These are phyloP conservation scores for Pelecanus crispus DNA, from an alignment of 2,113 vertebrate genomes.

Conservation along the genomic window DNA sequence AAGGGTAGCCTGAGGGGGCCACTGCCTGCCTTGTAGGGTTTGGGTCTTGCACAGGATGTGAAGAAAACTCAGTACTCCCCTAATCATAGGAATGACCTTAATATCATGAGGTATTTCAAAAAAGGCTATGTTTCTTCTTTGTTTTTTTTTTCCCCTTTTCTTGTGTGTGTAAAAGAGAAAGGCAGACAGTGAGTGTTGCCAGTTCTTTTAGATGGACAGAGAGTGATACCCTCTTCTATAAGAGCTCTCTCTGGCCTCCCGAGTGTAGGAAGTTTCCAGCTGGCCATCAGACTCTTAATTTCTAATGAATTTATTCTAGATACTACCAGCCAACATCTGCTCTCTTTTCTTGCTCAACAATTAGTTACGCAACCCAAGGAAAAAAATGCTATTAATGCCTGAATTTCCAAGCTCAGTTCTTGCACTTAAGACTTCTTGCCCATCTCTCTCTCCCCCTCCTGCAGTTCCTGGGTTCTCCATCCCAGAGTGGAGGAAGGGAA, in stretches of 20 bases:
- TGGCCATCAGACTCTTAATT: background rate
- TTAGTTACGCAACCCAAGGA: background rate
- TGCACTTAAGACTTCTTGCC: background rate
- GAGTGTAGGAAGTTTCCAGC: background rate
- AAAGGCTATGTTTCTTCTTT: background rate
- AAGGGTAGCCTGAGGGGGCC: background rate
- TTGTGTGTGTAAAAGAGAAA: background rate
- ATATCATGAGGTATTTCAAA: background rate
- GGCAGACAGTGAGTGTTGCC: background rate
- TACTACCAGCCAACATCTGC: background rate
- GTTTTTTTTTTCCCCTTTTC: too few relatives aligned
- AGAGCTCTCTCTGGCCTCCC: background rate
- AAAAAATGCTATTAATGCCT: constrained; percentile 20
- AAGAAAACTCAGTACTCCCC: background rate
- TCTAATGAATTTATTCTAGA: constrained; percentile 1
- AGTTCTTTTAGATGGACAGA: background rate
- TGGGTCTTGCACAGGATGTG: background rate
- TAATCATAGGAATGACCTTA: background rate
- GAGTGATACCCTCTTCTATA: background rate
- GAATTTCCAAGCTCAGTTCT: background rate
- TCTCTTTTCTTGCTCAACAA: constrained; percentile 18
- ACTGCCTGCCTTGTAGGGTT: background rate
- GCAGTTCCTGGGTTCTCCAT: background rate
- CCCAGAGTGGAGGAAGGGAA: background rate
- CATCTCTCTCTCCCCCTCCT: background rate